These are phyloP conservation scores for Ahaetulla prasina DNA, from an alignment of 2,113 vertebrate genomes.

Conservation along the genomic window DNA sequence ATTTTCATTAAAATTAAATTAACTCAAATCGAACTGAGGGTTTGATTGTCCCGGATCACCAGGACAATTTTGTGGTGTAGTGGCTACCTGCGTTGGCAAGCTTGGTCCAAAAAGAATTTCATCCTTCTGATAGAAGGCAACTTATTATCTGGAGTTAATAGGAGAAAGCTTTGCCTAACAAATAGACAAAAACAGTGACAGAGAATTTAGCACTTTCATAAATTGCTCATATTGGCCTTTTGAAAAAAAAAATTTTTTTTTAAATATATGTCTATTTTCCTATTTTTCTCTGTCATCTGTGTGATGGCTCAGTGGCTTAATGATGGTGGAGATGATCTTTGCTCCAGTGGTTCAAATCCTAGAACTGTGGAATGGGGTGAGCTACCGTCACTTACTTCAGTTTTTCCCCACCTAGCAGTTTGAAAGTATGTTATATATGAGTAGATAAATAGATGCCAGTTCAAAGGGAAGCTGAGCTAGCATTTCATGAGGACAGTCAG, in stretches of 20 bases:
- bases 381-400: neutral
- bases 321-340: neutral
- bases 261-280: neutral
- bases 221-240: neutral
- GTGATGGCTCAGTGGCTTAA: neutral
- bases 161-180: neutral
- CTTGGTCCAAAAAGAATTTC: neutral
- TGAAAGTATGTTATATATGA: neutral
- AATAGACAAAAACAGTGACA: neutral
- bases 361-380: neutral
- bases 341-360: neutral
- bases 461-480: neutral
- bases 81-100: neutral
- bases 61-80: neutral
- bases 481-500: neutral
- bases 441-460: neutral
- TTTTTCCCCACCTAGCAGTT: neutral
- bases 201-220: neutral
- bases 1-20: neutral
- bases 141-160: neutral
- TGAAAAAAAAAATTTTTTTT: neutral
- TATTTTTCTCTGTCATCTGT: neutral
- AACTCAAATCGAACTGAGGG: neutral
- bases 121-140: neutral
- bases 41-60: neutral